phyloP scores from a whole-genome alignment of 2,797 vertebrate genomes.

The Phylloscopus collybita region DNA sequence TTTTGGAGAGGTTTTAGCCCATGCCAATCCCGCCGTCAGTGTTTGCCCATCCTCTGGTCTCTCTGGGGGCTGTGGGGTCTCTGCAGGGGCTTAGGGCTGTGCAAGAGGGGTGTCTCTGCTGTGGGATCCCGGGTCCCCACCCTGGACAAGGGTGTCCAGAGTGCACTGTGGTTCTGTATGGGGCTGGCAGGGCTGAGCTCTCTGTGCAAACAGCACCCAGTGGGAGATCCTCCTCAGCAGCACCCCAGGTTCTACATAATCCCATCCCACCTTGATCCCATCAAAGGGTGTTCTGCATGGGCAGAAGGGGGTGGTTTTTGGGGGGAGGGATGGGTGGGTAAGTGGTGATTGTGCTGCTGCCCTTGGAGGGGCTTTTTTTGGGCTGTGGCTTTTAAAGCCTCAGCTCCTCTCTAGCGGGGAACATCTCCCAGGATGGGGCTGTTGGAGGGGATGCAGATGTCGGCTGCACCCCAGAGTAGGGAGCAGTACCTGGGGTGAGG shows the following conservation, averaged over 20 bases:
- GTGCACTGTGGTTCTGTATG: fast-evolving
- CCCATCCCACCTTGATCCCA: neutral
- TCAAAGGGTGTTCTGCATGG: neutral
- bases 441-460: neutral
- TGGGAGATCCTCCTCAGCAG: neutral
- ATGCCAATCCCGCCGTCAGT: fast-evolving
- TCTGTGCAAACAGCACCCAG: neutral
- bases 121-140: neutral
- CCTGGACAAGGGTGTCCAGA: neutral
- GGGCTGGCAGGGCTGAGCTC: neutral
- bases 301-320: neutral
- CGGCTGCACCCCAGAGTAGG: fast-evolving
- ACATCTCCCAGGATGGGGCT: neutral
- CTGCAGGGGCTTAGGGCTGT: neutral
- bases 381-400: neutral
- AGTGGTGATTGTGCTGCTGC: neutral
- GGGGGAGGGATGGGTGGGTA: neutral
- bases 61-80: fast-evolving
- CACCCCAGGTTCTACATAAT: neutral
- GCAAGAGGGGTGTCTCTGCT: fast-evolving
- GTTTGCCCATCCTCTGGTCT: neutral
- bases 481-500: neutral
- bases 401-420: fast-evolving
- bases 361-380: neutral
- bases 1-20: neutral